phyloP scores from a whole-genome alignment of 2,113 vertebrate genomes.

The Rafetus swinhoei region DNA sequence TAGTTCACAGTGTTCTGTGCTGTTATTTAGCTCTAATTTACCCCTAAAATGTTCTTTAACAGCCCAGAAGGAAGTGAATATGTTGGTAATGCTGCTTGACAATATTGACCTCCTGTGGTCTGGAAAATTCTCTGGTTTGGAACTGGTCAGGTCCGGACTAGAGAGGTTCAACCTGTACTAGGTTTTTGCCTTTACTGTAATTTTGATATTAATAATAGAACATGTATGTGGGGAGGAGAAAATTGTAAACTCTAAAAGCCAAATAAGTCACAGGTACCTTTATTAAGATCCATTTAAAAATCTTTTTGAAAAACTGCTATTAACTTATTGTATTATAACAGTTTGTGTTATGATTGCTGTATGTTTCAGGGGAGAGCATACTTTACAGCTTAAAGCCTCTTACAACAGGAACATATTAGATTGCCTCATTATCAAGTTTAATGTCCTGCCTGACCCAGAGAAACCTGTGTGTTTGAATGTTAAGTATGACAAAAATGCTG shows the following conservation, averaged over 20 bases:
- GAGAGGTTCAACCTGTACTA: not conserved
- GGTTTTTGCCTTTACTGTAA: not conserved
- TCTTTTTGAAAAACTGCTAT: not conserved
- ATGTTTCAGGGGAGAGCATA: constrained; percentile 86
- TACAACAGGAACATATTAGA: constrained; percentile 79
- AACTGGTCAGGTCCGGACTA: too few relatives aligned
- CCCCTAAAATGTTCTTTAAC: too few relatives aligned
- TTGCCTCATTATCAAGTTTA: constrained; percentile 84
- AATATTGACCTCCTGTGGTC: too few relatives aligned
- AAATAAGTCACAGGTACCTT: not conserved
- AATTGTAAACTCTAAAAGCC: too few relatives aligned
- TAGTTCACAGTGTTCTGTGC: too few relatives aligned
- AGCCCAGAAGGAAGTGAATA: too few relatives aligned
- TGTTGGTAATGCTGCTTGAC: too few relatives aligned
- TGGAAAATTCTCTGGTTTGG: too few relatives aligned
- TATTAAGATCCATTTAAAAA: not conserved
- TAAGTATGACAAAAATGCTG: constrained; percentile 78
- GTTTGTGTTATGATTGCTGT: not conserved
- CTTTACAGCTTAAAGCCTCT: constrained; percentile 78
- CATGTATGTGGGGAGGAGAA: too few relatives aligned
- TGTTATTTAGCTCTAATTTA: too few relatives aligned
- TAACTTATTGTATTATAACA: not conserved
- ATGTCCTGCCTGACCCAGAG: constrained; percentile 87
- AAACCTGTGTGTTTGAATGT: constrained; percentile 85
- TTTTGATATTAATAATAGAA: not conserved